These are phyloP conservation scores for Neogale vison DNA, from an alignment of 2,113 vertebrate genomes.

Conservation along the genomic window DNA sequence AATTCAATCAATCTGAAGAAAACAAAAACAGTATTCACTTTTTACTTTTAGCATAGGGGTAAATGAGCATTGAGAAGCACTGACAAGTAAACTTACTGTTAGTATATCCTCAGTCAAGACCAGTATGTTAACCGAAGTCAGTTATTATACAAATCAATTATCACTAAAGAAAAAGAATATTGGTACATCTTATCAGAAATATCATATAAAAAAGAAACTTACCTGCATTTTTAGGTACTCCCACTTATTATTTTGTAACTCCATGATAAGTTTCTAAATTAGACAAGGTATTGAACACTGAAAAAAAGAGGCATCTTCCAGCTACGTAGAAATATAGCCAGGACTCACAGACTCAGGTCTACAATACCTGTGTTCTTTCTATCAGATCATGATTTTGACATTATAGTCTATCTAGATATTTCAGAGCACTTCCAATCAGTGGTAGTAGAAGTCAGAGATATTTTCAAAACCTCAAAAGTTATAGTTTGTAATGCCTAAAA, in stretches of 20 bases:
- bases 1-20: not conserved
- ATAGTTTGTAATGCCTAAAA: not conserved
- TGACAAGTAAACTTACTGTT: not conserved
- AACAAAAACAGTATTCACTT: not conserved
- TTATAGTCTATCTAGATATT: not conserved
- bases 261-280: not conserved
- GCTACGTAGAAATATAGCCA: not conserved
- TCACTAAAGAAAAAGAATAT: not conserved
- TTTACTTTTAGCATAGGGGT: not conserved
- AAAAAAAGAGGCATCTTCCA: not conserved
- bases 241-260: not conserved
- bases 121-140: not conserved
- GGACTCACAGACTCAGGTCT: not conserved
- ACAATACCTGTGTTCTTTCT: no score
- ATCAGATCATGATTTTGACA: not conserved
- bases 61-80: not conserved
- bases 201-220: not conserved
- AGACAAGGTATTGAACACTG: not conserved
- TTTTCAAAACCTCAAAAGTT: not conserved
- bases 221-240: not conserved
- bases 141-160: not conserved
- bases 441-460: not conserved
- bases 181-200: not conserved
- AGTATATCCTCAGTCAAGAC: not conserved
- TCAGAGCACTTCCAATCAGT: not conserved